Percentiles rank a stretch among this genome's conserved stretches.
Conservation (phyloP, 2,113 vertebrate genomes). For the Indicator maculatus region DNA sequence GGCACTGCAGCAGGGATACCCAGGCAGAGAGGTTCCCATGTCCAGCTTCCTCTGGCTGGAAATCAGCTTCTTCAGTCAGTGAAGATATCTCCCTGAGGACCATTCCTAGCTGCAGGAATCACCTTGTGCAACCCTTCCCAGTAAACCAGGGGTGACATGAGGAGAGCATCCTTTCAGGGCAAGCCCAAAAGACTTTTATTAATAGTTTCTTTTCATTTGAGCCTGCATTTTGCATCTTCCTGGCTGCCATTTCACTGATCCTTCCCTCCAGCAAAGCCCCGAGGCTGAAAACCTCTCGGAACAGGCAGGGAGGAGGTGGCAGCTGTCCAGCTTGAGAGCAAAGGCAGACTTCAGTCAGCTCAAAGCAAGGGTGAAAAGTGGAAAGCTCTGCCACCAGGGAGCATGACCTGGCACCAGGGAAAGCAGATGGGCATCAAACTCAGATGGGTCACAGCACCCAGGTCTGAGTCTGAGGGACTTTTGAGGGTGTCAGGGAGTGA, state of each 20-base stretch:
- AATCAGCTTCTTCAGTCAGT: constrained; percentile 2
- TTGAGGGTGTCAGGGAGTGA: no score
- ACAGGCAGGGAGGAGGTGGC: not conserved
- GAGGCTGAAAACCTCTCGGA: constrained; percentile 60
- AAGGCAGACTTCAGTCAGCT: constrained; percentile 18
- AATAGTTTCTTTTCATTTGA: not conserved
- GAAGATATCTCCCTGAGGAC: not conserved
- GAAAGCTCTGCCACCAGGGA: not conserved
- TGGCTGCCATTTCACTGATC: not conserved
- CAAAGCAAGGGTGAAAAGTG: not conserved
- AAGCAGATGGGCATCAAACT: constrained; percentile 2
- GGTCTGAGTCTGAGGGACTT: not conserved
- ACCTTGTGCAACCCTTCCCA: not conserved
- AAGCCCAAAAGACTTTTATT: not conserved
- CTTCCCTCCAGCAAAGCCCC: constrained; percentile 44
- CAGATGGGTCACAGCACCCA: not conserved
- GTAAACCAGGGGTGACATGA: not conserved
- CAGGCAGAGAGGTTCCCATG: not conserved
- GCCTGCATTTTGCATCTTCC: not conserved
- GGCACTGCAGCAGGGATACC: not conserved
- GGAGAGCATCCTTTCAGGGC: not conserved
- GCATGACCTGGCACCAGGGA: accelerated
- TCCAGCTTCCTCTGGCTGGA: not conserved
- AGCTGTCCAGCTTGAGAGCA: constrained; percentile 21
- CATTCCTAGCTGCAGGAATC: not conserved